Conservation (phyloP, 64 coral and sea anemone species). For the Stylophora pistillata region DNA sequence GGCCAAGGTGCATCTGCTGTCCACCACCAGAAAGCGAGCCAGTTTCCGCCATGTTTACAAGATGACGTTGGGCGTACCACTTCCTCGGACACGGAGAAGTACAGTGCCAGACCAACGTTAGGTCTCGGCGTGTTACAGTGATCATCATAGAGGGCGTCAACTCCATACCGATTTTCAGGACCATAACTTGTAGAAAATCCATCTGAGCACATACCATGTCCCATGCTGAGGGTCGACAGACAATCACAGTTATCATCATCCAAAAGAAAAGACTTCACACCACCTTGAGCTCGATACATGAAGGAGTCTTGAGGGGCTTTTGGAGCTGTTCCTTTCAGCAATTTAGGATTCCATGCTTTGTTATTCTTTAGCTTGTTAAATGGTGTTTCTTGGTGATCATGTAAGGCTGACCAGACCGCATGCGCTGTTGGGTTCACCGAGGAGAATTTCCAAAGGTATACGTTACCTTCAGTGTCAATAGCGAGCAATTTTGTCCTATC, state of each 20-base stretch:
- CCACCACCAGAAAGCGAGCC: slow-evolving; percentile 81
- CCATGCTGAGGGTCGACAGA: slow-evolving; percentile 48
- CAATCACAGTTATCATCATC: slow-evolving; percentile 76
- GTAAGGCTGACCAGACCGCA: slow-evolving; percentile 71
- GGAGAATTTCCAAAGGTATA: slow-evolving; percentile 67
- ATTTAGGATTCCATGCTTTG: slow-evolving; percentile 62
- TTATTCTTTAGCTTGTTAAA: slow-evolving; percentile 35
- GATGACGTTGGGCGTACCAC: not conserved
- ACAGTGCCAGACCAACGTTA: slow-evolving; percentile 49
- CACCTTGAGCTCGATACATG: slow-evolving; percentile 42
- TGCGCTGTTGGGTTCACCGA: slow-evolving; percentile 75
- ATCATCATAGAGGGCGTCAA: slow-evolving; percentile 43
- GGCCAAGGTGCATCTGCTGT: slow-evolving; percentile 62
- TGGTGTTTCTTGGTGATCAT: slow-evolving; percentile 55
- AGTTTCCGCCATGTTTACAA: slow-evolving; percentile 68
- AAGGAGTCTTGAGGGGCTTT: slow-evolving; percentile 42
- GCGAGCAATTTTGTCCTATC: slow-evolving; percentile 64
- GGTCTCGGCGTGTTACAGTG: slow-evolving; percentile 50
- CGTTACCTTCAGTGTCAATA: slow-evolving; percentile 63
- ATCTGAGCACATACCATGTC: slow-evolving; percentile 1
- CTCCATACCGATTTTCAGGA: slow-evolving; percentile 37
- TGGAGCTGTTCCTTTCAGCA: slow-evolving; percentile 52
- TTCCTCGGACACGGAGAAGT: slow-evolving; percentile 25
- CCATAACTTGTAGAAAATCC: slow-evolving; percentile 36
- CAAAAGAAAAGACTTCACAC: slow-evolving; percentile 66